Evolutionary conservation across 2,797 vertebrate species (phyloP).

Genomic region (Sebastes taczanowskii): DNA sequence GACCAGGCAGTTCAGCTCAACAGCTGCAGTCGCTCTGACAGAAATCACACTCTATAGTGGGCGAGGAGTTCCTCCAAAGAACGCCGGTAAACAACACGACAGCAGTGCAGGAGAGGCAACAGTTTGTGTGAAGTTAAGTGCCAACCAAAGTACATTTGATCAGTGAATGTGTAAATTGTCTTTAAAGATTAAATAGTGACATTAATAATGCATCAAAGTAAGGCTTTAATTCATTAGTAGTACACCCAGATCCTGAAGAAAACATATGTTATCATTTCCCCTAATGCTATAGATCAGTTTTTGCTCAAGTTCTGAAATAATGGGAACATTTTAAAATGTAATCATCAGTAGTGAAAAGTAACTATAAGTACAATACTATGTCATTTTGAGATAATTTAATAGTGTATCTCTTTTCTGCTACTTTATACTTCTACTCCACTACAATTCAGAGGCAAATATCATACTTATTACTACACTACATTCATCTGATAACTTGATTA

Average conservation of each 20-base stretch:
- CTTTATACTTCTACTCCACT: neutral
- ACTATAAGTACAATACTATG: no score
- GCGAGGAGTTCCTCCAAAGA: constrained; percentile 9
- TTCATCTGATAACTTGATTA: no score
- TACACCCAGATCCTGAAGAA: no score
- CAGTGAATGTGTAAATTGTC: neutral
- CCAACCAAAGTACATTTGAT: neutral
- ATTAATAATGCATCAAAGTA: neutral
- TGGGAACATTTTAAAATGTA: no score
- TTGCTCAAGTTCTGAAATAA: no score
- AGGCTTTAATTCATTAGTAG: no score
- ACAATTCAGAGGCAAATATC: neutral
- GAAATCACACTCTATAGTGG: neutral
- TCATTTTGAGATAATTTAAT: neutral
- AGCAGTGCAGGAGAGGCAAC: neutral
- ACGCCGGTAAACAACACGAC: constrained; percentile 8
- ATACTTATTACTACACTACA: no score
- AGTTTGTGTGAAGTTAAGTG: neutral
- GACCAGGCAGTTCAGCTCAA: neutral
- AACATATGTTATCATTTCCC: no score
- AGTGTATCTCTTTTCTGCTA: neutral
- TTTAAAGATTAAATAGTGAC: neutral
- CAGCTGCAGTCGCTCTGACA: constrained; percentile 5
- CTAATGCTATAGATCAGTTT: no score
- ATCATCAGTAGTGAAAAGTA: no score